A percentile compares a stretch with the other conserved stretches of the same genome.
phyloP scores from a whole-genome alignment of 1,140 invertebrate species.

The Drosophila nasuta region DNA sequence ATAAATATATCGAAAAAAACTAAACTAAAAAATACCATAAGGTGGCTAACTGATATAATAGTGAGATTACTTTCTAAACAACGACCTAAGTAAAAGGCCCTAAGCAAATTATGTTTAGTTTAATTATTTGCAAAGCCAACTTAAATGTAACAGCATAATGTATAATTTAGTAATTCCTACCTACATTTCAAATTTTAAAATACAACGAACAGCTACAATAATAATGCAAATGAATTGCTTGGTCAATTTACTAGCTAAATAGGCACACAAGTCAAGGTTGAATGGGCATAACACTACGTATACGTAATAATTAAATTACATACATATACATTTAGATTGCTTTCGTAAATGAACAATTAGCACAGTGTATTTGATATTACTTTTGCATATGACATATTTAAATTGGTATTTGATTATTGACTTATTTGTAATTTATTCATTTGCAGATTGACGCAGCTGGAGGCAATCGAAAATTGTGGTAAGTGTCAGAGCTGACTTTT shows the following conservation, averaged over 20 bases:
- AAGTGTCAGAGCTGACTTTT: slow-evolving; percentile 36
- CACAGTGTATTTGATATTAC: slow-evolving; percentile 17
- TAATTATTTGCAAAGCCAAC: no score
- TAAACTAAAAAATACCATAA: no score
- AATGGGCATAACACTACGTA: slow-evolving; percentile 13
- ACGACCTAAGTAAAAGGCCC: no score
- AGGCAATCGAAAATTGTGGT: slow-evolving; percentile 54
- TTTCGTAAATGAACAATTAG: slow-evolving; percentile 15
- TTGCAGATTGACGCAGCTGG: slow-evolving; percentile 43
- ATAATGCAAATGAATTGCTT: slow-evolving; percentile 24
- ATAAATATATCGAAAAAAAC: no score
- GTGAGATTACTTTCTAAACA: no score
- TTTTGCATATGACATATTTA: slow-evolving; percentile 23
- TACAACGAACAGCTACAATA: neutral
- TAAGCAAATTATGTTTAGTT: no score
- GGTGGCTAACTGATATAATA: no score
- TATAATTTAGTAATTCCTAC: neutral
- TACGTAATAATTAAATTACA: slow-evolving; percentile 33
- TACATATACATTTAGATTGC: slow-evolving; percentile 21
- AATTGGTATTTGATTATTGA: slow-evolving; percentile 34
- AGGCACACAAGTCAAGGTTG: slow-evolving; percentile 35
- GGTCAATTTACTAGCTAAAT: slow-evolving; percentile 17
- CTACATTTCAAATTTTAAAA: no score
- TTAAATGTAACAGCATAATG: no score
- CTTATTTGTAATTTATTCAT: slow-evolving; percentile 12